A percentile compares a stretch with the other conserved stretches of the same genome.
Conservation (phyloP, 1,140 invertebrate species). For the Drosophila auraria region DNA sequence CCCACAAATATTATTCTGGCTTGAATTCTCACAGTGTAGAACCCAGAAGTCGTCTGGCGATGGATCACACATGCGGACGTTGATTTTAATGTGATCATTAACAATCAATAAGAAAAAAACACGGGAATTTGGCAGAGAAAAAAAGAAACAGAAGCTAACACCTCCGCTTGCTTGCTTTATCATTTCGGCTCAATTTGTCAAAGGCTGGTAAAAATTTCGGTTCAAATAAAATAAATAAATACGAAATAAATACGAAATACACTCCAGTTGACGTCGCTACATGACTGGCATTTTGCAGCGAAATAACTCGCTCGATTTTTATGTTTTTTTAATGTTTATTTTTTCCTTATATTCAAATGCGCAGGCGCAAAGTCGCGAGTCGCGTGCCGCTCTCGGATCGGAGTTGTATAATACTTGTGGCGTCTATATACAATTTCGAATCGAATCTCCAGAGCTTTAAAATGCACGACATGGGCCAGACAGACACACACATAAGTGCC, state of each 20-base stretch:
- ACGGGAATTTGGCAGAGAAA: slow-evolving; percentile 10
- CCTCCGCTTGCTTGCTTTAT: slow-evolving; percentile 44
- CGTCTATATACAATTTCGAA: background rate
- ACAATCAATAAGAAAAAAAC: slow-evolving; percentile 1
- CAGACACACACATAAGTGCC: slow-evolving; percentile 21
- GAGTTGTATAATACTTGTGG: slow-evolving; percentile 25
- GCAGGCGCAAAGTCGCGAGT: slow-evolving; percentile 64
- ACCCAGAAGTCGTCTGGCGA: slow-evolving; percentile 33
- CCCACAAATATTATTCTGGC: too few relatives aligned
- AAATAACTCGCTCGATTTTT: slow-evolving; percentile 44
- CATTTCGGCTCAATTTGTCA: slow-evolving; percentile 48
- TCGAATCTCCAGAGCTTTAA: slow-evolving; percentile 38
- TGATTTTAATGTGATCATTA: slow-evolving; percentile 50
- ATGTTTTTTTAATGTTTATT: slow-evolving; percentile 11
- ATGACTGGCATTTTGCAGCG: slow-evolving; percentile 46
- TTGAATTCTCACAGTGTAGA: background rate
- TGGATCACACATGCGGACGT: slow-evolving; percentile 43
- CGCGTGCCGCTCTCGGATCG: slow-evolving; percentile 55
- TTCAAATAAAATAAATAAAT: slow-evolving; percentile 13
- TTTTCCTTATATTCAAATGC: slow-evolving; percentile 8
- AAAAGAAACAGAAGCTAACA: slow-evolving; percentile 25
- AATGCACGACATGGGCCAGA: slow-evolving; percentile 38
- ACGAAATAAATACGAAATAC: background rate
- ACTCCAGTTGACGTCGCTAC: slow-evolving; percentile 49
- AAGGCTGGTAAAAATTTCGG: slow-evolving; percentile 12